Percentiles rank a stretch among this genome's conserved stretches.
Conservation (phyloP, 2,888 invertebrate species). For the Vanessa cardui region DNA sequence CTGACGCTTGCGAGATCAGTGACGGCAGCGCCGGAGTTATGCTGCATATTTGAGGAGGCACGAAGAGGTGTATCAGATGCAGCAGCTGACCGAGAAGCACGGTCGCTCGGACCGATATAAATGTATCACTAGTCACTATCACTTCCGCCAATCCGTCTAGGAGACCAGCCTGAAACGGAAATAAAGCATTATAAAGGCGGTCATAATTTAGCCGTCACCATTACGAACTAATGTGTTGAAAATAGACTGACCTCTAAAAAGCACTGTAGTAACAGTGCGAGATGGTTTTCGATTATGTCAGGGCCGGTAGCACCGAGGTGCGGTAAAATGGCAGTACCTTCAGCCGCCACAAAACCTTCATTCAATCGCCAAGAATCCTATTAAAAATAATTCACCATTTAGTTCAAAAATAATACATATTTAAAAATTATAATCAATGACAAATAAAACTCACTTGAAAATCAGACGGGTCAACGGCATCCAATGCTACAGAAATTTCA, state of each 20-base stretch:
- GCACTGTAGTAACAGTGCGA: constrained; percentile 93
- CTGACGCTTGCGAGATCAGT: constrained; percentile 90
- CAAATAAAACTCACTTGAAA: constrained; percentile 76
- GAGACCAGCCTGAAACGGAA: constrained; percentile 84
- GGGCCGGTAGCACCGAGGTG: constrained; percentile 93
- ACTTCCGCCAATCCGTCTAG: constrained; percentile 95
- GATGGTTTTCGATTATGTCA: constrained; percentile 95
- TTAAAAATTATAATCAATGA: background rate
- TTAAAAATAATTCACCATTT: constrained; percentile 12
- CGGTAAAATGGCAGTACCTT: constrained; percentile 93
- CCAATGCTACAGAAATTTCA: constrained; percentile 93
- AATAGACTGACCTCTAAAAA: constrained; percentile 87
- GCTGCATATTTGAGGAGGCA: constrained; percentile 94
- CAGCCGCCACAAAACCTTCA: constrained; percentile 97
- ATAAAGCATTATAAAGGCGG: no score
- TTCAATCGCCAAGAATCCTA: constrained; percentile 93
- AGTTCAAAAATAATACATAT: background rate
- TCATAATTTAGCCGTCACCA: no score
- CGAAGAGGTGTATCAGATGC: constrained; percentile 91
- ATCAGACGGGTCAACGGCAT: constrained; percentile 93
- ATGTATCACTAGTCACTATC: constrained; percentile 93
- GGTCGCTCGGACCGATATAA: constrained; percentile 95
- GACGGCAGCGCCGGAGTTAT: constrained; percentile 92
- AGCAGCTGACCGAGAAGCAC: constrained; percentile 94
- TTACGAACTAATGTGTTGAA: background rate